Evolutionary conservation across 2,797 vertebrate species (phyloP), one percentile per base, ranked within the genome.

Genomic region (Acanthiza pusilla): DNA sequence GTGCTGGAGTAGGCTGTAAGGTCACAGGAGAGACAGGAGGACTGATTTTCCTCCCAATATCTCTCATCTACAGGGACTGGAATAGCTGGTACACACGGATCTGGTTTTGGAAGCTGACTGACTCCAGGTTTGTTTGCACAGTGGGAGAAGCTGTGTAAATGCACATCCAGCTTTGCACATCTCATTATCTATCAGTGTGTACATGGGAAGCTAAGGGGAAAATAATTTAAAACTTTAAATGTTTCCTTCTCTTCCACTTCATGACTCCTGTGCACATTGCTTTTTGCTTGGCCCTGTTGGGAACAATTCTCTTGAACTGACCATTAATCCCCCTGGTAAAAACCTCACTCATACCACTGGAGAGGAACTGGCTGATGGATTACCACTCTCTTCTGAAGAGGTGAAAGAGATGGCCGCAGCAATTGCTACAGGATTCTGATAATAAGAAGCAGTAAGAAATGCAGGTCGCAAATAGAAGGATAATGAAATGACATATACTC

Each of bases 391-490:
- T 61, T 79, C 67, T 58, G 55, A 78, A 51, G 55, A 88, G 38
- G 21, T 42, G 20, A 70, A 79, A 79, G 58, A 79, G 67, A 61
- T 25, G 34, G 71, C 73, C 86, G 63, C 30, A 81, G 76, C 16
- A 54, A 48, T 63, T 86, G 70, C 60, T 88, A 57, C 1, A 61
- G 55, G 45, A 82, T 70, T 63, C 32, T 58, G 54, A 84, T 58
- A 79, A 63, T 30, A 86, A 81, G 18, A 42, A 92, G 68, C n/a
- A 90, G 58, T 65, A 86, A 81, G 83, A 79, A 91, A 79, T 82
- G 83, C 72, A 84, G 21, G 57, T 89, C 77, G 91, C 50, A 61
- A 43, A 57, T 14, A 89, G 71, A 75, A 85, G 38, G 23, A 57
- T 67, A 94, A 96, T 47, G 57, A 76, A 90, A 91, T 86, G 29